phyloP scores from a whole-genome alignment of 1,140 invertebrate species.

The Temnothorax longispinosus region DNA sequence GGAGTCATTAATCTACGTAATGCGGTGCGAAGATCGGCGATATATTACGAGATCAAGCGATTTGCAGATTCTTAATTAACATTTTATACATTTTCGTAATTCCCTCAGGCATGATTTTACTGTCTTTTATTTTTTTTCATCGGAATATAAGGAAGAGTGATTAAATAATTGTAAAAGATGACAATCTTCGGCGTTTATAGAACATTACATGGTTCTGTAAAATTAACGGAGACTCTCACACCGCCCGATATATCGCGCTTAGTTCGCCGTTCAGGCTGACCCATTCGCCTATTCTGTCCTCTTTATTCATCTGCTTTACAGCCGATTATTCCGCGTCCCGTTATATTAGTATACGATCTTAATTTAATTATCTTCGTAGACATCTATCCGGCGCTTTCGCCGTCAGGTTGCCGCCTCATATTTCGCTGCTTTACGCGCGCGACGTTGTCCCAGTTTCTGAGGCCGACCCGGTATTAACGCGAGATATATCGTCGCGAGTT shows the following conservation, averaged over 20 bases:
- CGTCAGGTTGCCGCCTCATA: constrained; percentile 24
- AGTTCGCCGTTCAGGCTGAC: neutral
- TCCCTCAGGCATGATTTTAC: neutral
- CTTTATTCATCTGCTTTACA: constrained; percentile 14
- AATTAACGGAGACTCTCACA: neutral
- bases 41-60: constrained; percentile 6
- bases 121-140: neutral
- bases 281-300: neutral
- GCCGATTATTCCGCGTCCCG: neutral
- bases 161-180: neutral
- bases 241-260: neutral
- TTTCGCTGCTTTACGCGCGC: constrained; percentile 34
- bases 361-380: constrained; percentile 41
- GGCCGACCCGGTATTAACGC: constrained; percentile 27
- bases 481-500: constrained; percentile 35
- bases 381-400: neutral
- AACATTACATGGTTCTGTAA: neutral
- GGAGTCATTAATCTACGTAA: constrained; percentile 19
- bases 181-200: neutral
- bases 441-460: constrained; percentile 26
- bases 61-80: constrained; percentile 12
- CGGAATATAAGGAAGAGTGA: neutral
- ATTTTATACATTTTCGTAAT: neutral
- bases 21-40: neutral
- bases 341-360: neutral